Evolutionary conservation across 2,113 vertebrate species (phyloP).

Genomic region (Dermatemys mawii): DNA sequence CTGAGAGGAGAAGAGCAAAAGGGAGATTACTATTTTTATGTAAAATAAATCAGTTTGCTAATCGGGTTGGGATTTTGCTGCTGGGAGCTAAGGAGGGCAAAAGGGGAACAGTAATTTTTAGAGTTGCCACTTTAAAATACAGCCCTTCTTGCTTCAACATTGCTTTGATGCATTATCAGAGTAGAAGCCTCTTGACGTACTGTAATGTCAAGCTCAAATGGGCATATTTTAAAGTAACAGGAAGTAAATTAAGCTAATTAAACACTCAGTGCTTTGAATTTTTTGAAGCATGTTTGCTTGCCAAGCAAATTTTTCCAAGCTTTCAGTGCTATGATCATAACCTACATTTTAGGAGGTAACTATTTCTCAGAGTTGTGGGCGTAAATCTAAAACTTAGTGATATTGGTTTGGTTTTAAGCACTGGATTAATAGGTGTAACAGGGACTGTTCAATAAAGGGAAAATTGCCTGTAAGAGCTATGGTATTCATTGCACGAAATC

Average conservation of each 20-base stretch:
- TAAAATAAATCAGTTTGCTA: constrained; percentile 77
- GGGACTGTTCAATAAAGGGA: neutral
- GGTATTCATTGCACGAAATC: neutral
- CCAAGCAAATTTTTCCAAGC: constrained; percentile 40
- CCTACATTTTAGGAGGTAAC: constrained; percentile 20
- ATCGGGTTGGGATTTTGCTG: constrained; percentile 75
- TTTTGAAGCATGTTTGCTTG: constrained; percentile 49
- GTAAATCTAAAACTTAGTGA: neutral
- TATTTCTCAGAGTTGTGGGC: neutral
- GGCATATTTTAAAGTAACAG: constrained; percentile 72
- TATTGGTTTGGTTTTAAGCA: neutral
- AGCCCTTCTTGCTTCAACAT: constrained; percentile 41
- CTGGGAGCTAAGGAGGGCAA: constrained; percentile 75
- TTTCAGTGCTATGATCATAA: constrained; percentile 7
- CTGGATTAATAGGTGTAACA: neutral
- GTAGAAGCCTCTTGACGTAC: constrained; percentile 49
- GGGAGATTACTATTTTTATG: constrained; percentile 69
- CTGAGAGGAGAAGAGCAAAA: constrained; percentile 21
- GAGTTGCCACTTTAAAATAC: constrained; percentile 73
- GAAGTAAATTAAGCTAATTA: constrained; percentile 75
- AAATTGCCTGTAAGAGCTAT: neutral
- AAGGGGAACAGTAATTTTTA: constrained; percentile 74
- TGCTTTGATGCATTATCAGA: constrained; percentile 67
- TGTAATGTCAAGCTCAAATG: constrained; percentile 65
- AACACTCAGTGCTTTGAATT: constrained; percentile 49